Percentiles rank a stretch among this genome's conserved stretches.
These are phyloP conservation scores for Euura lappo DNA, from an alignment of 1,140 invertebrate genomes.

Conservation along the genomic window DNA sequence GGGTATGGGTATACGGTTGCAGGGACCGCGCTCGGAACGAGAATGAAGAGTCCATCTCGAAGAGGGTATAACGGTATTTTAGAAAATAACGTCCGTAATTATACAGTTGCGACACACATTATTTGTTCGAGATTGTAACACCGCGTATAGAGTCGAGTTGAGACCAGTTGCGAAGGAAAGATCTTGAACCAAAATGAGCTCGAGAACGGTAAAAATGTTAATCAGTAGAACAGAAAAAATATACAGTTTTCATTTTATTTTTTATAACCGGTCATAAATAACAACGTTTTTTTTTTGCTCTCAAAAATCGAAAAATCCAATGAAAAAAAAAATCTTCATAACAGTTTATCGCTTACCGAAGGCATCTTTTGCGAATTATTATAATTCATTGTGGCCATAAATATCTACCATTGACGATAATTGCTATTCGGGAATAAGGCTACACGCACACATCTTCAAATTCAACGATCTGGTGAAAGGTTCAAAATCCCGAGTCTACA, in stretches of 20 bases:
- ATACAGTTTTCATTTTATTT: not conserved
- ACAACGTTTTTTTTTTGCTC: not conserved
- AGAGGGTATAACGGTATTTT: slow-evolving; percentile 36
- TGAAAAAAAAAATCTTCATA: too few relatives aligned
- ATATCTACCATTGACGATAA: not conserved
- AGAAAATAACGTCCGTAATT: slow-evolving; percentile 48
- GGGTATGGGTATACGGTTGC: not conserved
- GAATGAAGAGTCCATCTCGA: not conserved
- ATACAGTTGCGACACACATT: slow-evolving; percentile 45
- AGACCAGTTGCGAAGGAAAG: not conserved
- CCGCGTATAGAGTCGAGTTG: slow-evolving; percentile 14
- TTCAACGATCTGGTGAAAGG: slow-evolving; percentile 1
- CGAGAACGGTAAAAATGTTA: slow-evolving; percentile 35
- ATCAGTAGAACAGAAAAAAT: slow-evolving; percentile 24
- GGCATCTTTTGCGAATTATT: not conserved
- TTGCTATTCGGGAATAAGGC: not conserved
- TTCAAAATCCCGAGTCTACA: not conserved
- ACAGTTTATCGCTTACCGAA: not conserved
- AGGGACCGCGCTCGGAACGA: too few relatives aligned
- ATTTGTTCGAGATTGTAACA: slow-evolving; percentile 48
- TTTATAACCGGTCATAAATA: slow-evolving; percentile 5
- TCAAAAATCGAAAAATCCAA: too few relatives aligned
- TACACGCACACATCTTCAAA: not conserved
- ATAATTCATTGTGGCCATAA: slow-evolving; percentile 5
- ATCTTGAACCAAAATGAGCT: slow-evolving; percentile 30